These are phyloP conservation scores for Columbina picui DNA, from an alignment of 2,113 vertebrate genomes.

Conservation along the genomic window DNA sequence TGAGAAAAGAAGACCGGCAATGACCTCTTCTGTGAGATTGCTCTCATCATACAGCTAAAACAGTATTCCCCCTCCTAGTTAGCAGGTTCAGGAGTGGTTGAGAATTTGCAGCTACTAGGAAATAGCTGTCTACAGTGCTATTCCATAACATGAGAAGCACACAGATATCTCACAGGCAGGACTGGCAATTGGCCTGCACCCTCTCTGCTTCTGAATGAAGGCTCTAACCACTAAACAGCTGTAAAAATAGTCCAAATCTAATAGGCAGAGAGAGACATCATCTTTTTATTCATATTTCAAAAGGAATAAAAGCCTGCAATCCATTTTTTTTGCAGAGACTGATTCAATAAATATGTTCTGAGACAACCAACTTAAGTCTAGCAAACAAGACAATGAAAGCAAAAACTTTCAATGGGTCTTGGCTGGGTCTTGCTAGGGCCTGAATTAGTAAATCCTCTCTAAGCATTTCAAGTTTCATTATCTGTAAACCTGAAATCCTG, in stretches of 20 bases:
- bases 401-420: neutral
- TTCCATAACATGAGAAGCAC: neutral
- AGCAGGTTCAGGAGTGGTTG: neutral
- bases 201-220: neutral
- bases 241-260: neutral
- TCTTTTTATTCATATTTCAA: neutral
- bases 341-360: neutral
- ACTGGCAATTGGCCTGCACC: neutral
- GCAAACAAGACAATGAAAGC: neutral
- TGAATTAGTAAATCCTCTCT: neutral
- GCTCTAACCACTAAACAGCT: neutral
- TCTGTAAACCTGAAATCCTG: neutral
- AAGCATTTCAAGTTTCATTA: neutral
- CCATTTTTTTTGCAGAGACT: neutral
- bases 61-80: neutral
- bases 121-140: neutral
- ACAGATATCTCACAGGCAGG: neutral
- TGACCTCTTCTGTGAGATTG: neutral
- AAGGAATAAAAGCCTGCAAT: neutral
- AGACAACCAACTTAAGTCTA: neutral
- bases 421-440: neutral
- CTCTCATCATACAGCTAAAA: neutral
- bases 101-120: neutral
- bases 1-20: neutral
- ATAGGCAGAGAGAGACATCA: neutral